Evolutionary conservation across 1,140 invertebrate species (phyloP), one percentile per base, ranked within the genome.

Genomic region (Bombus consobrinus): DNA sequence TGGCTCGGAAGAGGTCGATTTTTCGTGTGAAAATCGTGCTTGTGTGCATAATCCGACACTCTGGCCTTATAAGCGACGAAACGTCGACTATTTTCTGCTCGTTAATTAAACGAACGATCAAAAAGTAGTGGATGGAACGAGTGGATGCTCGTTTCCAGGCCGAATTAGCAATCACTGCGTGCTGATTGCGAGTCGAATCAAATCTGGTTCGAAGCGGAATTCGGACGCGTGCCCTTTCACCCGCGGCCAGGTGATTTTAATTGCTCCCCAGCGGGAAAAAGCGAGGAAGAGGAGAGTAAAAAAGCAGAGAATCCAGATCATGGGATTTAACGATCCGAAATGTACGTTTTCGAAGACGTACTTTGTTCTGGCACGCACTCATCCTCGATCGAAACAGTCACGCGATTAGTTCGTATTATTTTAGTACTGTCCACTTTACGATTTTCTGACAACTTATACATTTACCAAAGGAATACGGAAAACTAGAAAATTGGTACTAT

Each of bases 71-170:
- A 78, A 77, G 47, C 74, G 68, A 25, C 68, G 47, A 75, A 78
- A 37, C 64, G 74, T 15, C 68, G 37, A 25, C 77, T 59, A 85
- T 85, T 85, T 85, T 85, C 78, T 80, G 57, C 76, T 85, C 83
- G 83, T 85, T 85, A 85, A 69, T 85, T 79, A 80, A 85, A 85
- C 77, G 83, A 85, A 59, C 57, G 83, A 85, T 85, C 53, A 85
- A 85, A 85, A 85, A 80, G 78, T 85, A 80, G 76, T 57, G 25
- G 32, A 22, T 22, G 66, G 66, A 53, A 69, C 66, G n/a, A 43
- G 74, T 32, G 75, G 47, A 72, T 73, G 68, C 68, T 80, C 83
- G 83, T 85, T 85, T 80, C 77, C 69, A 79, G n/a, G 15, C 53
- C 68, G 83, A 85, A 80, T 85, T 85, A 85, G 47, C 83, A 85